Conservation (phyloP, 2,113 vertebrate genomes). For the Hypanus sabinus region DNA sequence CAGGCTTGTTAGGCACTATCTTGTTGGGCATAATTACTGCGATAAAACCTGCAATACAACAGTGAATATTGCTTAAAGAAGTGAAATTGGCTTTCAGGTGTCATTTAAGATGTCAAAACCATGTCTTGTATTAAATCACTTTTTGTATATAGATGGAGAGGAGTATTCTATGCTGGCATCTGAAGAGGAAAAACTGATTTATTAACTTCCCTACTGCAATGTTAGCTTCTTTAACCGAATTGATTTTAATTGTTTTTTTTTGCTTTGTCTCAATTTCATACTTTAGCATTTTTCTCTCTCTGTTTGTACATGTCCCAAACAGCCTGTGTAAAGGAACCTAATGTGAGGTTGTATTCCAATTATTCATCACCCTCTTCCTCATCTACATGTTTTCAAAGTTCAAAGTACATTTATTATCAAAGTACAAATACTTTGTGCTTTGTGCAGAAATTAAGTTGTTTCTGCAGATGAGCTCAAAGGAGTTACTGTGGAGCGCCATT, state of each 20-base stretch:
- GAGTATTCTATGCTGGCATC: slow-evolving; percentile 43
- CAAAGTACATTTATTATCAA: too few relatives aligned
- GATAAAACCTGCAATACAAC: neutral
- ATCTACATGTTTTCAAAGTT: slow-evolving; percentile 20
- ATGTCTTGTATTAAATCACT: neutral
- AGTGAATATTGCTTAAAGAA: too few relatives aligned
- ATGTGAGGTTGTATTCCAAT: slow-evolving; percentile 47
- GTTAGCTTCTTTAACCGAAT: neutral
- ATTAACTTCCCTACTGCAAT: neutral
- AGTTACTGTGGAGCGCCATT: too few relatives aligned
- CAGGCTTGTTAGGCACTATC: too few relatives aligned
- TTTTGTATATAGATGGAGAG: neutral
- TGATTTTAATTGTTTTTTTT: neutral
- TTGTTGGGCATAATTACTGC: too few relatives aligned
- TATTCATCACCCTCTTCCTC: slow-evolving; percentile 48
- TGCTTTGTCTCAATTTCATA: slow-evolving; percentile 26
- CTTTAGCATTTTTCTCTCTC: slow-evolving; percentile 7
- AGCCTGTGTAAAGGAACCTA: slow-evolving; percentile 51
- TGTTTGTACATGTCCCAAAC: slow-evolving; percentile 39
- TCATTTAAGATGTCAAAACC: neutral
- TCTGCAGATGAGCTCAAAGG: too few relatives aligned
- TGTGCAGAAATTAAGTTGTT: too few relatives aligned
- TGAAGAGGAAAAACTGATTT: slow-evolving; percentile 44
- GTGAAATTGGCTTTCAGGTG: neutral
- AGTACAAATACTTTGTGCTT: too few relatives aligned